Evolutionary conservation across 2,888 invertebrate species (phyloP), one percentile per base, ranked within the genome.

Genomic region (Polymixis flavicincta): DNA sequence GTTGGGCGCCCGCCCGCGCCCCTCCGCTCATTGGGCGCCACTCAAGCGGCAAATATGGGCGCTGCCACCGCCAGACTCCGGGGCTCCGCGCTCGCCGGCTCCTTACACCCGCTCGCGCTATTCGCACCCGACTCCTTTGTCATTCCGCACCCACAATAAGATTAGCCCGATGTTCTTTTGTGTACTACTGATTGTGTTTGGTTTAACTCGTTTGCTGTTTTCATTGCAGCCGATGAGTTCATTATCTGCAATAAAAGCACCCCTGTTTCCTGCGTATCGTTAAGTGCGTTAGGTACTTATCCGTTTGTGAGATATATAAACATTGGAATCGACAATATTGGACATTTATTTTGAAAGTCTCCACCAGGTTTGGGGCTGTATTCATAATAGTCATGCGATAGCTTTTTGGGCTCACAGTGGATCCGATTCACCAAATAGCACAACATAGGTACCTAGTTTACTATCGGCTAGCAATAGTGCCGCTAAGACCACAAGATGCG

Each of bases 31-130:
- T 94, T 94, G 89, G 92, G 84, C 86, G 91, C 87, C 92, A 92
- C 90, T 94, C 93, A 87, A 89, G 95, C 96, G 95, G 93, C 92
- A 95, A 95, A 96, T 95, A 96, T 96, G 95, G 92, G 90, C 90
- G 90, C 91, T 92, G 93, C 93, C 95, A 94, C 83, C 83, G 92
- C 84, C 95, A 95, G 95, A 94, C 95, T 90, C 85, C 85, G 86
- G 89, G 96, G 93, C 82, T 83, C 82, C 95, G 22, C 28, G n/a
- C 37, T 57, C 57, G 48, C 57, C 68, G 93, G 88, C 93, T 93
- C 88, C 90, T 89, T 87, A 85, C 86, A 83, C 86, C 86, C 88
- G 75, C 87, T 78, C 60, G 45, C 70, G 61, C 61, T 76, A 78
- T 87, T 89, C 88, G 86, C 90, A 85, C 89, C 84, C 89, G 80